phyloP scores from a whole-genome alignment of 2,888 invertebrate genomes.

The Rhimphoctona megacephalus region DNA sequence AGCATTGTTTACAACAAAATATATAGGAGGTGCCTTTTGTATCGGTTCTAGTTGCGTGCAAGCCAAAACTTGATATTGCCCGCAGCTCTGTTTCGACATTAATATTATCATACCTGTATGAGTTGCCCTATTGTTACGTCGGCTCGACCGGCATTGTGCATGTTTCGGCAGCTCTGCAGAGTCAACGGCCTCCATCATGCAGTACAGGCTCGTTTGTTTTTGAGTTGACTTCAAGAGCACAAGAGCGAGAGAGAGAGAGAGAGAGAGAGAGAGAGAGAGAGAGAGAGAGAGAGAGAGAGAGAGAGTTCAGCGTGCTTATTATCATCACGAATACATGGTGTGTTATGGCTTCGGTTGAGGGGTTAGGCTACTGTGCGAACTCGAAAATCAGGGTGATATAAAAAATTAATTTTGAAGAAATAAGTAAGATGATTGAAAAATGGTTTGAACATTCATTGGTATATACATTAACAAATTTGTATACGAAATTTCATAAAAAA shows the following conservation, averaged over 20 bases:
- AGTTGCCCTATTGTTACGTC: slow-evolving; percentile 63
- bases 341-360: neutral
- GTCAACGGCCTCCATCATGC: slow-evolving; percentile 33
- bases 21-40: slow-evolving; percentile 28
- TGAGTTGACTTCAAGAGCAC: neutral
- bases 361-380: too few relatives aligned
- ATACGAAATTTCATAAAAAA: too few relatives aligned
- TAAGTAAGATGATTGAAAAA: neutral
- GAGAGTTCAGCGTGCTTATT: slow-evolving; percentile 1
- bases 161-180: slow-evolving; percentile 60
- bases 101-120: slow-evolving; percentile 69
- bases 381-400: too few relatives aligned
- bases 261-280: slow-evolving; percentile 1
- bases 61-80: slow-evolving; percentile 31
- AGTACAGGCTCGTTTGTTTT: slow-evolving; percentile 48
- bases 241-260: neutral
- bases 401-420: too few relatives aligned
- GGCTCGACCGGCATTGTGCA: slow-evolving; percentile 56
- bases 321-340: slow-evolving; percentile 5
- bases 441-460: too few relatives aligned
- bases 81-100: slow-evolving; percentile 48
- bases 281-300: neutral
- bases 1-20: neutral
- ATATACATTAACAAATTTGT: too few relatives aligned
- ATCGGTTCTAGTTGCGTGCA: slow-evolving; percentile 35